Percentiles rank a stretch among this genome's conserved stretches.
phyloP scores from a whole-genome alignment of 2,888 invertebrate genomes.

The Plebejus anna region DNA sequence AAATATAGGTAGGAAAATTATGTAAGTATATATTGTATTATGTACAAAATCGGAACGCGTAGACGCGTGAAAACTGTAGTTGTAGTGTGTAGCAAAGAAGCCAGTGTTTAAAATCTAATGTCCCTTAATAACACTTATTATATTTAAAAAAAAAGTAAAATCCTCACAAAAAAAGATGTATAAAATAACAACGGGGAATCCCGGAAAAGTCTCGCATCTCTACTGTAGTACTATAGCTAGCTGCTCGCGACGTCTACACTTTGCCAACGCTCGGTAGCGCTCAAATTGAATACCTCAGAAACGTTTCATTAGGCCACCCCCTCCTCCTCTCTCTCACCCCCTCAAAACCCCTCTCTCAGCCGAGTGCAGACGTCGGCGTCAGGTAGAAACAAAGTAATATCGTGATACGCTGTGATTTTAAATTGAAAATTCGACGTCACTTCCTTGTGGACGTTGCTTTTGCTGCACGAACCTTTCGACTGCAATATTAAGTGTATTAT shows the following conservation, averaged over 20 bases:
- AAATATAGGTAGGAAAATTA: too few species aligned
- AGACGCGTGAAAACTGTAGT: too few species aligned
- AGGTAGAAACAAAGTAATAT: not conserved
- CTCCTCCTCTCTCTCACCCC: not conserved
- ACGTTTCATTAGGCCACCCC: conserved; percentile 26
- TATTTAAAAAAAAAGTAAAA: too few species aligned
- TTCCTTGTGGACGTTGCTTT: not conserved
- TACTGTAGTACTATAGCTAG: too few species aligned
- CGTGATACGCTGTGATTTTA: not conserved
- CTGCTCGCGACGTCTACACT: not conserved
- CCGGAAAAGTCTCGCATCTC: not conserved
- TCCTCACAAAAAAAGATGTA: not conserved
- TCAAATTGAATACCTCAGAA: conserved; percentile 30
- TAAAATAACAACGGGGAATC: not conserved
- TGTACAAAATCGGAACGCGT: too few species aligned
- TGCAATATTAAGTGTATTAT: not conserved
- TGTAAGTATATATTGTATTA: too few species aligned
- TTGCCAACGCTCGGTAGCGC: not conserved
- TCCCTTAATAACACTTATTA: too few species aligned
- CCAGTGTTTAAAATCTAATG: too few species aligned
- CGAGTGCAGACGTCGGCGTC: not conserved
- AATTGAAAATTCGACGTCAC: conserved; percentile 2
- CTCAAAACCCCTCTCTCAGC: not conserved
- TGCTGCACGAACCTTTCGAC: not conserved
- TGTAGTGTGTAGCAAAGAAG: too few species aligned